Evolutionary conservation across 2,888 invertebrate species (phyloP).

Genomic region (Agapostemon virescens): DNA sequence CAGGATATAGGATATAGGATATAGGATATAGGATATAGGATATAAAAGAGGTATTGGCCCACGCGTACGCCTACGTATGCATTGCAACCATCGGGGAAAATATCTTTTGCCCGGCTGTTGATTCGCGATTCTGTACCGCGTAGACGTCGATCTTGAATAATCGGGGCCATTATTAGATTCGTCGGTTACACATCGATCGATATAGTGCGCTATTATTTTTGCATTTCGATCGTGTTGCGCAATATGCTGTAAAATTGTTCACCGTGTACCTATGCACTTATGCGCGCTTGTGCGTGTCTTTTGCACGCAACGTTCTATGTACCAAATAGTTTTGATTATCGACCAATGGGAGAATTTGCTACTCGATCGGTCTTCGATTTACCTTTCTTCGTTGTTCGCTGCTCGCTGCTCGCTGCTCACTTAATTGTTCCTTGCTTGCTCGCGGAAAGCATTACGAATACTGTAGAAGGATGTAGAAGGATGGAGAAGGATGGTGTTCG

Average conservation of each 20-base stretch:
- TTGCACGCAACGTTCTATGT: neutral
- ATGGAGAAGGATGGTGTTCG: neutral
- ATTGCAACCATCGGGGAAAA: conserved; percentile 33
- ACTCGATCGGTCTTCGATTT: neutral
- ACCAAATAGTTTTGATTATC: neutral
- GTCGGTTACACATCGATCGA: conserved; percentile 56
- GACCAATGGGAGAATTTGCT: neutral
- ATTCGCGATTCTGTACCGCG: conserved; percentile 36
- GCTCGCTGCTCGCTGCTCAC: neutral
- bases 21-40: neutral
- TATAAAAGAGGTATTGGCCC: conserved; percentile 45
- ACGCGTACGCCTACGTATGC: conserved; percentile 57
- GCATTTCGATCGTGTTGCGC: conserved; percentile 26
- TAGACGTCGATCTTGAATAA: conserved; percentile 55
- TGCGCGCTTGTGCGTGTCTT: neutral
- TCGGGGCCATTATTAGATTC: conserved; percentile 57
- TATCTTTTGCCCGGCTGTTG: conserved; percentile 43
- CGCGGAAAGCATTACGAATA: too few relatives aligned
- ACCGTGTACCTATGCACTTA: neutral
- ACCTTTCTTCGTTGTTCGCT: neutral
- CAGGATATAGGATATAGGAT: neutral
- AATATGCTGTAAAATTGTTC: conserved; percentile 33
- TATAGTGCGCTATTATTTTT: conserved; percentile 44
- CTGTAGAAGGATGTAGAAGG: too few relatives aligned
- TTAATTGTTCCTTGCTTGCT: too few relatives aligned